phyloP scores from a whole-genome alignment of 2,113 vertebrate genomes.

The Centropristis striata region DNA sequence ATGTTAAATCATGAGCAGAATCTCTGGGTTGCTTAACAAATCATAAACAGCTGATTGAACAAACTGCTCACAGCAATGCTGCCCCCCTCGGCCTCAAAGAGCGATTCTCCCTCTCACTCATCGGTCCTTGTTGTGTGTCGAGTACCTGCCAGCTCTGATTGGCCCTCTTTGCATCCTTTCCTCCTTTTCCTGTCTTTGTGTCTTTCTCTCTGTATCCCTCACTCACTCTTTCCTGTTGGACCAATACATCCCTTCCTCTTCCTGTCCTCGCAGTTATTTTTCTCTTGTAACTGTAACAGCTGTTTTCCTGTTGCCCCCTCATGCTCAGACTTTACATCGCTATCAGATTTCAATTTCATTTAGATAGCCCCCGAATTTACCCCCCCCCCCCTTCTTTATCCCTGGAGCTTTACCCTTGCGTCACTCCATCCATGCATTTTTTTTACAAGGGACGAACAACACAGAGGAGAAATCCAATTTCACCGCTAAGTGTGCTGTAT shows the following conservation, averaged over 20 bases:
- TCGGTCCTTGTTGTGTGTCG: not conserved
- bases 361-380: constrained; percentile 40
- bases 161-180: constrained; percentile 20
- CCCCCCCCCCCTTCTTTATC: constrained; percentile 18
- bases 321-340: constrained; percentile 30
- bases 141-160: not conserved
- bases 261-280: constrained; percentile 8
- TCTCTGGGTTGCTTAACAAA: constrained; percentile 61
- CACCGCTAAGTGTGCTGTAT: constrained; percentile 69
- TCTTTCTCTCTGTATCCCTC: constrained; percentile 1
- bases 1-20: constrained; percentile 58
- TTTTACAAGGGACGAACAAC: constrained; percentile 54
- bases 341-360: constrained; percentile 62
- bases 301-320: constrained; percentile 21
- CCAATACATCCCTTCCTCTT: constrained; percentile 16
- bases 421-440: constrained; percentile 52
- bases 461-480: constrained; percentile 73
- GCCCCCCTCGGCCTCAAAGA: constrained; percentile 20
- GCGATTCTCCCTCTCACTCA: constrained; percentile 3
- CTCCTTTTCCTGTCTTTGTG: constrained; percentile 35
- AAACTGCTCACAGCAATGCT: constrained; percentile 16
- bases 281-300: not conserved
- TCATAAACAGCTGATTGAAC: constrained; percentile 64
- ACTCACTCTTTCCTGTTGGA: not conserved
- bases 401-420: constrained; percentile 31